Base-by-base conservation (phyloP, 2,113 vertebrate species). In the Phainopepla nitens region DNA sequence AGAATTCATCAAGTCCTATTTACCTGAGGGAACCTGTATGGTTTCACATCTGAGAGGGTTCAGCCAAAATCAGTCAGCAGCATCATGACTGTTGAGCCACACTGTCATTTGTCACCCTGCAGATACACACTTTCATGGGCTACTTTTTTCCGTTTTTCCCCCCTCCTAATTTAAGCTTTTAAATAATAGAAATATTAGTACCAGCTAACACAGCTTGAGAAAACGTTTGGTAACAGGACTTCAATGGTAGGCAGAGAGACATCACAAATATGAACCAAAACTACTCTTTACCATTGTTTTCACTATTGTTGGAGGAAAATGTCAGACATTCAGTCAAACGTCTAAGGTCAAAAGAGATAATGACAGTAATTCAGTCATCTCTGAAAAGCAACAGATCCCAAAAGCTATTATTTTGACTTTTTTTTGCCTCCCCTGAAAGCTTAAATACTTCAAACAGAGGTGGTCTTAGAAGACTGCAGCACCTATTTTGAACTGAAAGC, bases 101-200 rank as follows among this genome's bases (percentile, higher is more conserved):
- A 20, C 44, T 28, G 10, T 39, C 28, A 57, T 62, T 45, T 70
- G 15, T 57, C 41, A 41, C 13, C 18, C 23, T 47, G 25, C 36
- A 91, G 12, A 49, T 1, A 3, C 2, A 36, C 8, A 4, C 3
- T 50, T 70, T 31, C 15, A 42, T 47, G 16, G 10, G 33, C 27
- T 76, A 39, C 15, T 13, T 29, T 24, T 39, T 70, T 3, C 4
- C 4, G 8, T 10, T 29, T 9, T 7, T 3, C 1, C 3, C 2
- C 1, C 4, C 11, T 24, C 6, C 22, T 31, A 33, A 47, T 57
- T 70, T 66, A 70, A 86, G n/a, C 15, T 50, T 79, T 69, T 73
- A 64, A 57, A n/a, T 53, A 70, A 51, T 11, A 91, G 31, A 49
- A 60, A 35, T 33, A 33, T 62, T 82, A 70, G 29, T 56, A 62